A percentile compares a stretch with the other conserved stretches of the same genome.
Conservation (phyloP, 2,113 vertebrate genomes). For the Brienomyrus brachyistius region DNA sequence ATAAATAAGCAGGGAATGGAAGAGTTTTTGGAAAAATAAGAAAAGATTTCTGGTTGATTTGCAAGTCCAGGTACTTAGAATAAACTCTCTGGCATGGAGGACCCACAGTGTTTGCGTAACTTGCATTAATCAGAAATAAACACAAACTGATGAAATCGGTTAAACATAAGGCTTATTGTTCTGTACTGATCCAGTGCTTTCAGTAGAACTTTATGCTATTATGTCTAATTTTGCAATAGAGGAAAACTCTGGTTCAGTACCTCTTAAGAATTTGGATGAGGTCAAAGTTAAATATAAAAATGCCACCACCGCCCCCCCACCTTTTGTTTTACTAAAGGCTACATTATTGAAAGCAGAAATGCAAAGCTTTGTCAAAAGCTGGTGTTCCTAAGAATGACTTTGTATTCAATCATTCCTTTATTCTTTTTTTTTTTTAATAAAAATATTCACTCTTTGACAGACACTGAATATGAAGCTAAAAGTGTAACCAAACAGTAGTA, state of each 20-base stretch:
- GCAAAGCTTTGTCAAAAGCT: neutral
- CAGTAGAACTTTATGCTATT: neutral
- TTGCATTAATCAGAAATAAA: conserved; percentile 7
- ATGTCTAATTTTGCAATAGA: conserved; percentile 8
- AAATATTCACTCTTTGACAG: neutral
- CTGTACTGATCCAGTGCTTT: neutral
- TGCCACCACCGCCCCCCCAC: neutral
- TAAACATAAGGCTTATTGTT: conserved; percentile 7
- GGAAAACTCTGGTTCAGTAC: neutral
- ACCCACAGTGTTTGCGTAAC: neutral
- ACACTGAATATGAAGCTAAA: neutral
- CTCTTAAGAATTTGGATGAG: neutral
- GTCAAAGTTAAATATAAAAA: conserved; percentile 6
- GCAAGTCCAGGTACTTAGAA: neutral
- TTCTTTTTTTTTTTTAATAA: neutral
- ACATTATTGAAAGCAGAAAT: conserved; percentile 13
- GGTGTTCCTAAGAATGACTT: neutral
- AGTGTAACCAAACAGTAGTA: neutral
- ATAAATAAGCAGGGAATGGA: neutral
- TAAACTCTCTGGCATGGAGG: neutral
- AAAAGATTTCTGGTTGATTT: neutral
- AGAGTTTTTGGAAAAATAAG: neutral
- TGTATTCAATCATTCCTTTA: neutral
- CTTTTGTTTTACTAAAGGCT: neutral
- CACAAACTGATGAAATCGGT: conserved; percentile 4